phyloP scores from a whole-genome alignment of 64 coral and sea anemone genomes.

The Dendrophyllia cribrosa region DNA sequence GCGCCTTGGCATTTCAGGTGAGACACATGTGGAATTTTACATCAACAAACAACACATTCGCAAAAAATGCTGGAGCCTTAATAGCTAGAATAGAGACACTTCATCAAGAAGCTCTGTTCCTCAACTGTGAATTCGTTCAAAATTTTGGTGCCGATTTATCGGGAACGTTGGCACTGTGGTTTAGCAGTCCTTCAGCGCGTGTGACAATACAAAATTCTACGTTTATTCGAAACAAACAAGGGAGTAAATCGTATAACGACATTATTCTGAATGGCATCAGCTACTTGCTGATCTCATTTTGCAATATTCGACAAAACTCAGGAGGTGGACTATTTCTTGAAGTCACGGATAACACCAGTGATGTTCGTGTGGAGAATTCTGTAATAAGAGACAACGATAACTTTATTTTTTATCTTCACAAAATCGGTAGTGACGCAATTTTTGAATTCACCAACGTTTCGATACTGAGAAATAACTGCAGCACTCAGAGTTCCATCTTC shows the following conservation, averaged over 20 bases:
- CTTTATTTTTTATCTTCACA: neutral
- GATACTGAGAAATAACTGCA: neutral
- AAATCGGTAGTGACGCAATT: neutral
- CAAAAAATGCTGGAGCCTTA: neutral
- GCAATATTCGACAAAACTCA: neutral
- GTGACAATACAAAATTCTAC: neutral
- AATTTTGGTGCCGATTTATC: neutral
- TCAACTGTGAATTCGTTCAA: neutral
- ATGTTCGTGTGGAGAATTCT: conserved; percentile 1
- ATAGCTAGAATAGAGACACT: neutral
- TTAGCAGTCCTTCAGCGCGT: neutral
- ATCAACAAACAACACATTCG: neutral
- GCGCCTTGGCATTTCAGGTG: neutral
- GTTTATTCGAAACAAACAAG: conserved; percentile 15
- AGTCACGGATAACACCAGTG: neutral
- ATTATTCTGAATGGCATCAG: neutral
- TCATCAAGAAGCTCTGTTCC: neutral
- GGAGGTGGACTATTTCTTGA: conserved; percentile 2
- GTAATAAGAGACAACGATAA: neutral
- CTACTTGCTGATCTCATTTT: neutral
- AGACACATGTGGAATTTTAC: neutral
- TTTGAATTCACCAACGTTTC: conserved; percentile 2
- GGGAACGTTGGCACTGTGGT: neutral
- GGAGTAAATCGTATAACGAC: neutral
- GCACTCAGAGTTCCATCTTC: neutral